Evolutionary conservation across 2,888 invertebrate genomes (phyloP).

Genomic region (Noctua fimbriata): DNA sequence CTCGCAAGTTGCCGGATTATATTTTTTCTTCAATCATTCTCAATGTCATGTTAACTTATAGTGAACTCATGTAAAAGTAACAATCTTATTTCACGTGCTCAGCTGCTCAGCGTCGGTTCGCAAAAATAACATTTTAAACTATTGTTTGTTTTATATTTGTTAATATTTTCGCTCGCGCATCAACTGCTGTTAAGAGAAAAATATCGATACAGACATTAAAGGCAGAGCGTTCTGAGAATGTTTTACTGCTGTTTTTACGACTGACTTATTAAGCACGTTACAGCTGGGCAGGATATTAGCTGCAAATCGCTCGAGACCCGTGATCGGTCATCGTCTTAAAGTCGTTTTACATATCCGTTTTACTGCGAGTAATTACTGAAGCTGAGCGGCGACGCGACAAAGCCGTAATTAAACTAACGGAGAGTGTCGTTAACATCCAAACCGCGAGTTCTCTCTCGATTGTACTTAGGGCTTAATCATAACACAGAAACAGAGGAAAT

Average conservation of each 20-base stretch:
- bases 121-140: constrained; percentile 30
- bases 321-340: constrained; percentile 83
- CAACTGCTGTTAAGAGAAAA: constrained; percentile 62
- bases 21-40: constrained; percentile 66
- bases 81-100: constrained; percentile 50
- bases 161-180: constrained; percentile 45
- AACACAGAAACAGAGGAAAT: constrained; percentile 65
- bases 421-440: constrained; percentile 82
- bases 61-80: constrained; percentile 40
- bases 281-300: constrained; percentile 85
- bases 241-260: constrained; percentile 81
- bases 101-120: constrained; percentile 16
- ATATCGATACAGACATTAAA: constrained; percentile 69
- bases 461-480: constrained; percentile 77
- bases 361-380: constrained; percentile 85
- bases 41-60: constrained; percentile 61
- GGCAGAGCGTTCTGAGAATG: constrained; percentile 73
- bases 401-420: constrained; percentile 88
- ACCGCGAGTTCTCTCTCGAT: constrained; percentile 76
- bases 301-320: constrained; percentile 79
- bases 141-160: constrained; percentile 28
- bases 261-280: constrained; percentile 79
- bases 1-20: constrained; percentile 67
- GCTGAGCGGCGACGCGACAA: constrained; percentile 81
- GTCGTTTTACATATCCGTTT: constrained; percentile 86